Conservation (phyloP, 2,113 vertebrate species). For the Eolophus roseicapilla region DNA sequence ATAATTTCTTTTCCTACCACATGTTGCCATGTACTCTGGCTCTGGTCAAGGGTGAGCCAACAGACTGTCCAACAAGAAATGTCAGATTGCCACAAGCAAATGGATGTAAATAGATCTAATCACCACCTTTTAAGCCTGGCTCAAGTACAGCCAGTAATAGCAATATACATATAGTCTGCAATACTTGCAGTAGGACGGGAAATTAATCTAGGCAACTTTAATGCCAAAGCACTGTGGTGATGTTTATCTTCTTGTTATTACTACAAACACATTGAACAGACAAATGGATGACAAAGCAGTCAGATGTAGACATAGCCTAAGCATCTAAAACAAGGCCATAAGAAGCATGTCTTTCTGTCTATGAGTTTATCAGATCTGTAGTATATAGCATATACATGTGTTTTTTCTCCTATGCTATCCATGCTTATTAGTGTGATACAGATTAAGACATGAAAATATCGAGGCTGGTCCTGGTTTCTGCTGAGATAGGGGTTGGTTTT, state of each 20-base stretch:
- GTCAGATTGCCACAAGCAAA: not conserved
- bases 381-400: not conserved
- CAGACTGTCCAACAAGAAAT: not conserved
- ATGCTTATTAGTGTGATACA: not conserved
- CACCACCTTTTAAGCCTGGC: not conserved
- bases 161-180: not conserved
- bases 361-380: not conserved
- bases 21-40: accelerated
- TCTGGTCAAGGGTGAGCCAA: not conserved
- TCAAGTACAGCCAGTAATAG: not conserved
- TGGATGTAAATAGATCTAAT: not conserved
- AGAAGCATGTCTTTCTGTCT: not conserved
- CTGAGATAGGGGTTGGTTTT: not conserved
- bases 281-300: not conserved
- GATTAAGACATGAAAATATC: not conserved
- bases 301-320: not conserved
- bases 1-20: too few species aligned
- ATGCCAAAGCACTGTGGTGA: not conserved
- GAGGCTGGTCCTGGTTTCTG: not conserved
- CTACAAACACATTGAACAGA: not conserved
- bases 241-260: not conserved
- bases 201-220: not conserved
- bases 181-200: not conserved
- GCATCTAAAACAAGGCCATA: not conserved
- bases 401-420: not conserved